Evolutionary conservation across 2,888 invertebrate species (phyloP).

Genomic region (Drosophila rellima): DNA sequence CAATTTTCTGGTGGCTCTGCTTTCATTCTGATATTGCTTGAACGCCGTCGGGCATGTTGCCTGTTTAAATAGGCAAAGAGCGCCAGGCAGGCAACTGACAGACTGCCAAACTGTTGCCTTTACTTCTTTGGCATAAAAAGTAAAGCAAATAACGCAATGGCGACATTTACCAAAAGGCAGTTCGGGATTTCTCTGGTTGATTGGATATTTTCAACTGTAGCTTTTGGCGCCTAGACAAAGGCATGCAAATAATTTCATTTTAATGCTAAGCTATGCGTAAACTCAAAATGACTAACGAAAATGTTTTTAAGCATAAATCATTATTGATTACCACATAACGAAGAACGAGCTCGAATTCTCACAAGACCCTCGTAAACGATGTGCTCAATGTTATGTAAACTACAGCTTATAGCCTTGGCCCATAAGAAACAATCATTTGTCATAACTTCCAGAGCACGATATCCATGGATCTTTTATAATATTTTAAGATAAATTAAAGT

Average conservation of each 20-base stretch:
- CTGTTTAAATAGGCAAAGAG: constrained; percentile 43
- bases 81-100: constrained; percentile 6
- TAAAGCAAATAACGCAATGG: constrained; percentile 30
- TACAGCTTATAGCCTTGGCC: constrained; percentile 4
- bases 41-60: constrained; percentile 32
- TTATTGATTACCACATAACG: constrained; percentile 43
- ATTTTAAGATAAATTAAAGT: neutral
- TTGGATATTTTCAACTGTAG: constrained; percentile 1
- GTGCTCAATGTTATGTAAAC: constrained; percentile 26
- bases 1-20: constrained; percentile 34
- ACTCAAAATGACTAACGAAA: constrained; percentile 15
- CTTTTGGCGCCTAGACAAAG: neutral
- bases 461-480: neutral
- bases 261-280: constrained; percentile 33
- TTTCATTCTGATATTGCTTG: constrained; percentile 35
- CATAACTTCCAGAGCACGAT: constrained; percentile 30
- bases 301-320: constrained; percentile 51
- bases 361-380: constrained; percentile 12
- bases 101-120: constrained; percentile 56
- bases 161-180: constrained; percentile 33
- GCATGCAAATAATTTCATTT: constrained; percentile 36
- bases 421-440: constrained; percentile 38
- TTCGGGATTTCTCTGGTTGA: constrained; percentile 12
- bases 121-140: constrained; percentile 28
- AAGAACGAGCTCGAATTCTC: constrained; percentile 2